Evolutionary conservation across 2,888 invertebrate species (phyloP).

Genomic region (Epirrhoe alternata): DNA sequence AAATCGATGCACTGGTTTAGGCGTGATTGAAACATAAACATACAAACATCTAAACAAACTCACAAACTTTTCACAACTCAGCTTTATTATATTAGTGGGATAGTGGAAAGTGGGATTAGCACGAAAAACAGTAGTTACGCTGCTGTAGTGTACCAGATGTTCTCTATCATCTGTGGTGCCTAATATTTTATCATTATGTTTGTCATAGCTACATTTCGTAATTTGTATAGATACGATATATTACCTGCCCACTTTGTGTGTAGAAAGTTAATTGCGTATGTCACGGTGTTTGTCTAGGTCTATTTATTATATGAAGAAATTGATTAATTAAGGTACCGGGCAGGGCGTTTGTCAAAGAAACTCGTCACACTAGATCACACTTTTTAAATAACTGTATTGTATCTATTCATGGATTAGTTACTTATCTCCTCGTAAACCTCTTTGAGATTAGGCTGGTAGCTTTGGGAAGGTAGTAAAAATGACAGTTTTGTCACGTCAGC

Average conservation of each 20-base stretch:
- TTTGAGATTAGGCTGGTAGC: background rate
- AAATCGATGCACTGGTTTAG: no score
- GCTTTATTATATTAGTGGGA: no score
- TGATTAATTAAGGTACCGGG: constrained; percentile 1
- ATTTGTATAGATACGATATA: constrained; percentile 36
- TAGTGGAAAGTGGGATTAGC: no score
- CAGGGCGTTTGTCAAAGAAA: background rate
- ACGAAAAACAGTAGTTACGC: background rate
- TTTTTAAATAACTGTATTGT: background rate
- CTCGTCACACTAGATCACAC: background rate
- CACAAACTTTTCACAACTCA: no score
- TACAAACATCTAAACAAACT: no score
- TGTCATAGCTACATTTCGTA: constrained; percentile 21
- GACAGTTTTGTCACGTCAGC: background rate
- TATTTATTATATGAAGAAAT: constrained; percentile 17
- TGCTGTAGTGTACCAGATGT: background rate
- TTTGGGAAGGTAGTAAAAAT: no score
- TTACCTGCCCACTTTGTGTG: constrained; percentile 35
- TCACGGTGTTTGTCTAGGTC: constrained; percentile 28
- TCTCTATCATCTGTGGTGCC: background rate
- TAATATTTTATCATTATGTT: constrained; percentile 31
- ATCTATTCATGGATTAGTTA: background rate
- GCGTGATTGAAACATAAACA: no score
- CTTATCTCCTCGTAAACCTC: background rate
- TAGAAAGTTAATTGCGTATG: constrained; percentile 40